phyloP scores from a whole-genome alignment of 2,113 vertebrate genomes.

The Talpa occidentalis region DNA sequence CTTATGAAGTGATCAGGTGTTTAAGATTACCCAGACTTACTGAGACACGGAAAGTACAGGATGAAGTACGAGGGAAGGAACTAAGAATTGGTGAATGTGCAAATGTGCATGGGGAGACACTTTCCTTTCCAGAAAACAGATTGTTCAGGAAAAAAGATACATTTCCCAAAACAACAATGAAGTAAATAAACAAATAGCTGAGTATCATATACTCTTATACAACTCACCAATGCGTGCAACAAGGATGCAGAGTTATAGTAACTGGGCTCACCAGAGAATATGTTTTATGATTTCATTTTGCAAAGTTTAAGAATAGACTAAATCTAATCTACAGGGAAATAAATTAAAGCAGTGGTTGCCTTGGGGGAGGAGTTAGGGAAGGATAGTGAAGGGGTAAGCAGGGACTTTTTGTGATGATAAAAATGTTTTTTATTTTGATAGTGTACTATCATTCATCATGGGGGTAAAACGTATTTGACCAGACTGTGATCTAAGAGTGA shows the following conservation, averaged over 20 bases:
- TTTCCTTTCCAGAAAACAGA: background rate
- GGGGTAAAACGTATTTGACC: background rate
- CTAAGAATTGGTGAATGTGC: background rate
- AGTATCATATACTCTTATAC: background rate
- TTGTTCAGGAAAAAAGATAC: background rate
- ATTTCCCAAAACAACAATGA: background rate
- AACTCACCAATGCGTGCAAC: background rate
- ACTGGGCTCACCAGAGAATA: background rate
- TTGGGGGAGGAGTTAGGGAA: background rate
- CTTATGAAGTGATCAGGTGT: background rate
- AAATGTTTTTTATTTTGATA: background rate
- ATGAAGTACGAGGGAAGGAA: background rate
- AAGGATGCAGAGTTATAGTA: background rate
- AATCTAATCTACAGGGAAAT: background rate
- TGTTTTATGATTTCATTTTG: background rate
- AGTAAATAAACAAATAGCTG: background rate
- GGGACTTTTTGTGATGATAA: background rate
- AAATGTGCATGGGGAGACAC: background rate
- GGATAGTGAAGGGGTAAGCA: background rate
- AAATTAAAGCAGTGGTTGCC: background rate
- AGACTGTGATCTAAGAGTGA: too few relatives aligned
- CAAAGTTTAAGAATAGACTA: background rate
- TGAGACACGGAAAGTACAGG: background rate
- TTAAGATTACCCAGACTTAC: background rate
- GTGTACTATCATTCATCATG: background rate